These are phyloP conservation scores for Diplazon laetatorius DNA, from an alignment of 2,888 invertebrate genomes.

Conservation along the genomic window DNA sequence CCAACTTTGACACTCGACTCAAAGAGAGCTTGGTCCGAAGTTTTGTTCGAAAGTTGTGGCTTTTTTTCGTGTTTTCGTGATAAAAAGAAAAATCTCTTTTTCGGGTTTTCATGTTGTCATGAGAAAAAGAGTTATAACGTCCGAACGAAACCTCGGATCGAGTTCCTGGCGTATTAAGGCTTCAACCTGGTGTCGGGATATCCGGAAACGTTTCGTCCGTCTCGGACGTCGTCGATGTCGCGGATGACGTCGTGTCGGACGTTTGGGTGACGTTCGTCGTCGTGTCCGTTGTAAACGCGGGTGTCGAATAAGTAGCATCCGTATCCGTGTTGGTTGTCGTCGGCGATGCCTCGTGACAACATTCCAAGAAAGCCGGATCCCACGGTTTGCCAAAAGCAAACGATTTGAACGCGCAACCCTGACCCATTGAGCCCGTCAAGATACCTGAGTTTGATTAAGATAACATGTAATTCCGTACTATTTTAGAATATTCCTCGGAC, in stretches of 20 bases:
- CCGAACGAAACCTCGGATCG: too few relatives aligned
- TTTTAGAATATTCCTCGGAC: conserved; percentile 3
- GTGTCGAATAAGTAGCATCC: conserved; percentile 49
- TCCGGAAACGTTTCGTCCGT: conserved; percentile 52
- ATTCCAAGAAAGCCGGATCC: conserved; percentile 86
- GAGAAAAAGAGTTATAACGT: too few relatives aligned
- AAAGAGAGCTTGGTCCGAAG: too few relatives aligned
- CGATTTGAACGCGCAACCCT: conserved; percentile 84
- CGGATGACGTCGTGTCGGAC: conserved; percentile 41
- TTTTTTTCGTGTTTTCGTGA: too few relatives aligned
- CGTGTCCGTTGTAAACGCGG: conserved; percentile 54
- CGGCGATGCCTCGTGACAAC: conserved; percentile 84
- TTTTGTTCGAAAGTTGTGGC: too few relatives aligned
- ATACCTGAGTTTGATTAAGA: conserved; percentile 82
- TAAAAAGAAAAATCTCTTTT: too few relatives aligned
- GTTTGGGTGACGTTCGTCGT: conserved; percentile 48
- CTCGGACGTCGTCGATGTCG: conserved; percentile 43
- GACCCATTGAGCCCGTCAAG: conserved; percentile 84
- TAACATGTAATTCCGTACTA: conserved; percentile 40
- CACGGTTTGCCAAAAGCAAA: conserved; percentile 85
- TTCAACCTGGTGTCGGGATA: conserved; percentile 65
- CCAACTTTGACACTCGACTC: too few relatives aligned
- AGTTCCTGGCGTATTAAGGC: too few relatives aligned
- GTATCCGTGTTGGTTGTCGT: conserved; percentile 67
- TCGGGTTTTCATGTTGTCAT: too few relatives aligned